phyloP scores from a whole-genome alignment of 2,888 invertebrate species.

The Acrobeloides nanus region DNA sequence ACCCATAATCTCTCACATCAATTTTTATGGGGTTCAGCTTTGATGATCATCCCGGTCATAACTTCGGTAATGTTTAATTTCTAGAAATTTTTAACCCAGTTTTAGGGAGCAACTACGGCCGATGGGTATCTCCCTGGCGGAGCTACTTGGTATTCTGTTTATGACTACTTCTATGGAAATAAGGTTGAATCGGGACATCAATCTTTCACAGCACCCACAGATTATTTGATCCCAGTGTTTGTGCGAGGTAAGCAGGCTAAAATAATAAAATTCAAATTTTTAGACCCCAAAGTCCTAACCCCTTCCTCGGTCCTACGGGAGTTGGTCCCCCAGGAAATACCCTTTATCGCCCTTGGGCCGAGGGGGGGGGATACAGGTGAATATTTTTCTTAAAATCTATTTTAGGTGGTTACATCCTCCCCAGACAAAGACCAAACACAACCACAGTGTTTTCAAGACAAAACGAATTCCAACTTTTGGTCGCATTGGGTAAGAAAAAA shows the following conservation, averaged over 20 bases:
- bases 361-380: too few relatives aligned
- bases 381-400: too few relatives aligned
- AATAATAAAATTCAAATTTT: too few relatives aligned
- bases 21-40: conserved; percentile 46
- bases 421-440: conserved; percentile 54
- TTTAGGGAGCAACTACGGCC: conserved; percentile 27
- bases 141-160: conserved; percentile 50
- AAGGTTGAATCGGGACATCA: conserved; percentile 26
- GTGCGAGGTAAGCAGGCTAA: too few relatives aligned
- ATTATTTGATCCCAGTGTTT: conserved; percentile 39
- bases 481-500: conserved; percentile 60
- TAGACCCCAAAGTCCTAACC: too few relatives aligned
- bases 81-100: background rate
- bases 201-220: conserved; percentile 31
- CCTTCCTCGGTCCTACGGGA: too few relatives aligned
- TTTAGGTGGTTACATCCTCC: conserved; percentile 62
- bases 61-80: conserved; percentile 12
- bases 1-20: conserved; percentile 36
- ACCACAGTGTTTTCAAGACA: conserved; percentile 57
- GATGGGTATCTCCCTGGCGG: conserved; percentile 54
- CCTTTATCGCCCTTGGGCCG: too few relatives aligned
- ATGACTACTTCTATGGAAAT: conserved; percentile 22
- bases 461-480: conserved; percentile 65
- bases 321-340: too few relatives aligned
- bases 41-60: conserved; percentile 43